Evolutionary conservation across 35 echinoderm and acorn worm genomes (phyloP).

Genomic region (Nesometra sesokonis): DNA sequence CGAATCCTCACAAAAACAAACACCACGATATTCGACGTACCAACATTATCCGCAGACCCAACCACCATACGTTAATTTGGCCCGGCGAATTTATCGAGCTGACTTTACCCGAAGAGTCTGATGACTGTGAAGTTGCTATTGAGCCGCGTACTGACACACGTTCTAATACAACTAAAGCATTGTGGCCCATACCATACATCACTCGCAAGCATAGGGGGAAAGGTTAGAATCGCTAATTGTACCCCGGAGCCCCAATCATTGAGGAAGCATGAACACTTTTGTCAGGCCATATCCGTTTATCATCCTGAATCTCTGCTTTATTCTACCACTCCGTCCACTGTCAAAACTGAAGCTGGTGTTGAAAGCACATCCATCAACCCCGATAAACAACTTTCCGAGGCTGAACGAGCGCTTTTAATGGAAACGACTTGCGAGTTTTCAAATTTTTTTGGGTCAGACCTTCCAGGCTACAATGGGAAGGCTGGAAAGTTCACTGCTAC

Average conservation of each 20-base stretch:
- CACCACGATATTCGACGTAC: background rate
- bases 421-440: background rate
- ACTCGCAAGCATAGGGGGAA: background rate
- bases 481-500: too few relatives aligned
- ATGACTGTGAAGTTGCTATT: background rate
- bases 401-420: too few relatives aligned
- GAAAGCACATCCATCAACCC: too few relatives aligned
- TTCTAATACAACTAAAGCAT: background rate
- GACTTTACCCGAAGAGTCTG: background rate
- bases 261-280: background rate
- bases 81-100: constrained; percentile 23
- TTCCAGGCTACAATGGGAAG: too few relatives aligned
- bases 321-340: too few relatives aligned
- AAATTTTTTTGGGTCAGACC: background rate
- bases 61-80: background rate
- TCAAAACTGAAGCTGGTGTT: too few relatives aligned
- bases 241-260: background rate
- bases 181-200: background rate
- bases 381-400: background rate
- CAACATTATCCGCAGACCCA: background rate
- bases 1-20: background rate
- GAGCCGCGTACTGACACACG: background rate
- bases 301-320: background rate
- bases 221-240: background rate
- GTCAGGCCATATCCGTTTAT: background rate